These are phyloP conservation scores for Creontiades dilutus DNA, from an alignment of 2,888 invertebrate species.

Conservation along the genomic window DNA sequence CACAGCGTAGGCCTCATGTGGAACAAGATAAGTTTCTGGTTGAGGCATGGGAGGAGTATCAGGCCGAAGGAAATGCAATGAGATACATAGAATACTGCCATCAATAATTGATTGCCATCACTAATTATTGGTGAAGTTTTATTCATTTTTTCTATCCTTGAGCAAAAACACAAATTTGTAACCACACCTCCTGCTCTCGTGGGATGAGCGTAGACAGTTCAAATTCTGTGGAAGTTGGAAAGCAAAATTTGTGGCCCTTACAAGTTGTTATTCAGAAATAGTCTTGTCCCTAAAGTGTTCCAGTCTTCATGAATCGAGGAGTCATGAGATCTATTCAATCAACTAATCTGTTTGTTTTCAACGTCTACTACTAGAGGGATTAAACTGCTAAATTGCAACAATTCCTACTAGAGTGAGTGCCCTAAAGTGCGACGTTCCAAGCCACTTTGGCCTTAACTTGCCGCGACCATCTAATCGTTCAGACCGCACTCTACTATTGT, in stretches of 20 bases:
- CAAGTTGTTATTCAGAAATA: background rate
- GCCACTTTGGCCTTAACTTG: too few species aligned
- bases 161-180: slow-evolving; percentile 47
- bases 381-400: too few species aligned
- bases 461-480: too few species aligned
- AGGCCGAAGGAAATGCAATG: slow-evolving; percentile 49
- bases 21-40: slow-evolving; percentile 1
- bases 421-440: too few species aligned
- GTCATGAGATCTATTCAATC: too few species aligned
- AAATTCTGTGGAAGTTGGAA: slow-evolving; percentile 12
- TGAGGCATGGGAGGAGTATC: slow-evolving; percentile 58
- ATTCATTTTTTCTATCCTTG: slow-evolving; percentile 34
- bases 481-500: too few species aligned
- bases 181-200: background rate
- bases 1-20: slow-evolving; percentile 28
- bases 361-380: too few species aligned
- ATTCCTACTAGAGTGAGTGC: too few species aligned
- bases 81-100: slow-evolving; percentile 20
- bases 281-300: background rate
- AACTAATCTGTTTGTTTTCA: too few species aligned
- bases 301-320: too few species aligned
- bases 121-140: slow-evolving; percentile 16
- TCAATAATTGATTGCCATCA: slow-evolving; percentile 6
- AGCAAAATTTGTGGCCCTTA: slow-evolving; percentile 22
- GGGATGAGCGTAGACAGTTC: slow-evolving; percentile 22